A percentile compares a stretch with the other conserved stretches of the same genome.
Conservation (phyloP, 2,797 vertebrate genomes). For the Columba guinea region DNA sequence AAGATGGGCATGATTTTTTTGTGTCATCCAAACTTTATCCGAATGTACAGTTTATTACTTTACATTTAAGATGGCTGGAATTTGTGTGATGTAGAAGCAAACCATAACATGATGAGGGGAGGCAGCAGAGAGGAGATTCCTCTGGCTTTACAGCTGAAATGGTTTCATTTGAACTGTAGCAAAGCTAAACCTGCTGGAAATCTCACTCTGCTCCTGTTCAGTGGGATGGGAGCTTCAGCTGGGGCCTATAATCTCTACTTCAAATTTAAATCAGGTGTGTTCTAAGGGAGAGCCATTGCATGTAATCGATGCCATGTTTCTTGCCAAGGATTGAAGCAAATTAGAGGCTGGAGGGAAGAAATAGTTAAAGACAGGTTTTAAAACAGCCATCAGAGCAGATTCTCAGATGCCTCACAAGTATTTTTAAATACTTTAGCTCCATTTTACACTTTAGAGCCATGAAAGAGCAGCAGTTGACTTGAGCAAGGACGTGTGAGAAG, state of each 20-base stretch:
- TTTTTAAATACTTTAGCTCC: neutral
- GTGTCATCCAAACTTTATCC: neutral
- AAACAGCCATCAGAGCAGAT: neutral
- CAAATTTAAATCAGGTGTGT: neutral
- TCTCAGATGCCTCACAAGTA: neutral
- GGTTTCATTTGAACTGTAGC: neutral
- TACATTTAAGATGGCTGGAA: neutral
- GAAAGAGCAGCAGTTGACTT: neutral
- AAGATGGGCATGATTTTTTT: neutral
- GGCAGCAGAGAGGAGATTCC: neutral
- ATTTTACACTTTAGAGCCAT: neutral
- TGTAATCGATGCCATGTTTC: fast-evolving
- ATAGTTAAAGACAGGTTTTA: neutral
- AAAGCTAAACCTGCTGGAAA: neutral
- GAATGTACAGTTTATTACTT: neutral
- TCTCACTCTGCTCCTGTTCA: neutral
- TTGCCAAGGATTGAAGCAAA: neutral
- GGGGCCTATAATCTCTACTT: neutral
- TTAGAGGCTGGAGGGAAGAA: neutral
- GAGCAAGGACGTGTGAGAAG: neutral
- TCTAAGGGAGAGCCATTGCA: neutral
- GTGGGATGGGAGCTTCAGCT: neutral
- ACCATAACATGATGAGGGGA: neutral
- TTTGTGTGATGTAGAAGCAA: neutral
- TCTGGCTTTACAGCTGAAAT: neutral